These are phyloP conservation scores for Hedya salicella DNA, from an alignment of 2,888 invertebrate genomes.

Conservation along the genomic window DNA sequence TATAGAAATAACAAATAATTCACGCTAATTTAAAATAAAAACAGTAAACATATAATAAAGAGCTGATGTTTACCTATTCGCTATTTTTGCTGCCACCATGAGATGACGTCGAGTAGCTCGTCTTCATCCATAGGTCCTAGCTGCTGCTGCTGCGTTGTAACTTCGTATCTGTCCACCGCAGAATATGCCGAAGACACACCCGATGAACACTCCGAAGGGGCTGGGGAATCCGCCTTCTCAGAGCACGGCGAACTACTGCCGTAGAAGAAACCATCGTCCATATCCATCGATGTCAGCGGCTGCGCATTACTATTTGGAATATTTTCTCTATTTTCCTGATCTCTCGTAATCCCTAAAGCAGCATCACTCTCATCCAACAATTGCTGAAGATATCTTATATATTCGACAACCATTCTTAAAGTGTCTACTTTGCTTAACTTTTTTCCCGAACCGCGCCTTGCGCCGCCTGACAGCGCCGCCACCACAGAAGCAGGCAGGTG, in stretches of 20 bases:
- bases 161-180: slow-evolving; percentile 75
- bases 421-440: slow-evolving; percentile 96
- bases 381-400: slow-evolving; percentile 93
- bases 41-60: background rate
- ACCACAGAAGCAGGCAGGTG: slow-evolving; percentile 94
- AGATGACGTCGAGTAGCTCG: slow-evolving; percentile 93
- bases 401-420: slow-evolving; percentile 94
- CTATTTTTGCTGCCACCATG: slow-evolving; percentile 92
- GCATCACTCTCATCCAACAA: slow-evolving; percentile 90
- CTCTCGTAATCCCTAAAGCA: slow-evolving; percentile 78
- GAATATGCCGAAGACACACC: slow-evolving; percentile 83
- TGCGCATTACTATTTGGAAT: slow-evolving; percentile 71
- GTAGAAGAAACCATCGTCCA: slow-evolving; percentile 82
- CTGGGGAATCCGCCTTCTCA: slow-evolving; percentile 89
- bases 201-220: slow-evolving; percentile 89
- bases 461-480: slow-evolving; percentile 87
- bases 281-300: slow-evolving; percentile 76
- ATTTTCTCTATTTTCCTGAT: slow-evolving; percentile 79
- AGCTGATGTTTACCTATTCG: slow-evolving; percentile 62
- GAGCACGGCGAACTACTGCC: slow-evolving; percentile 86
- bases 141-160: slow-evolving; percentile 78
- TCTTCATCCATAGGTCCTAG: slow-evolving; percentile 94
- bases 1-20: background rate
- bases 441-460: slow-evolving; percentile 91
- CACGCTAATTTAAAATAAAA: background rate